These are phyloP conservation scores for Macrostomum lignano DNA, from an alignment of 1,140 invertebrate species.

Conservation along the genomic window DNA sequence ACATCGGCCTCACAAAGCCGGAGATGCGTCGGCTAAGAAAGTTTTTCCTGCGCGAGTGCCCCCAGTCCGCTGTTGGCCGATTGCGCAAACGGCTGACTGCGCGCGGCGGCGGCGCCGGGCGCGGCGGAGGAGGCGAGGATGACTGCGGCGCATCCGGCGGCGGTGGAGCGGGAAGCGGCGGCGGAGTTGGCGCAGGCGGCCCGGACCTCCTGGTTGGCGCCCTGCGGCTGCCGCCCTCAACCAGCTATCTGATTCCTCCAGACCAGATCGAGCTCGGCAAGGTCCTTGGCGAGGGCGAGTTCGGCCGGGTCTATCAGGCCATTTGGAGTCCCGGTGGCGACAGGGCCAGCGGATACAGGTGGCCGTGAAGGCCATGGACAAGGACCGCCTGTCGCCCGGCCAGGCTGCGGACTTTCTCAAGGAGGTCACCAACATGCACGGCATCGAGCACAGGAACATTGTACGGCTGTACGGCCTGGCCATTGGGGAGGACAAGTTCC, in stretches of 20 bases:
- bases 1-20: constrained; percentile 72
- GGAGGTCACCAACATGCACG: constrained; percentile 88
- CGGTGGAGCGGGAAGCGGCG: too few relatives aligned
- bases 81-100: too few relatives aligned
- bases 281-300: constrained; percentile 73
- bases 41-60: constrained; percentile 58
- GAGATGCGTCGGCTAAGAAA: constrained; percentile 72
- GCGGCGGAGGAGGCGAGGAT: too few relatives aligned
- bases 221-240: constrained; percentile 18
- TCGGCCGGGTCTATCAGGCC: constrained; percentile 83
- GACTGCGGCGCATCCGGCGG: too few relatives aligned
- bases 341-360: constrained; percentile 68
- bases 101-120: too few relatives aligned
- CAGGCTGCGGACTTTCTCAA: constrained; percentile 83
- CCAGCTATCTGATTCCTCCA: constrained; percentile 74
- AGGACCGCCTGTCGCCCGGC: constrained; percentile 72
- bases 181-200: too few relatives aligned
- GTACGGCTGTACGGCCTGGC: constrained; percentile 86
- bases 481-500: constrained; percentile 49
- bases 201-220: too few relatives aligned
- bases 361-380: constrained; percentile 73
- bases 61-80: constrained; percentile 67
- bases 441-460: constrained; percentile 78
- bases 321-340: constrained; percentile 80
- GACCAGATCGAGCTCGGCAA: constrained; percentile 74